Base-by-base conservation (phyloP, 2,797 vertebrate species). In the Botia almorhae region DNA sequence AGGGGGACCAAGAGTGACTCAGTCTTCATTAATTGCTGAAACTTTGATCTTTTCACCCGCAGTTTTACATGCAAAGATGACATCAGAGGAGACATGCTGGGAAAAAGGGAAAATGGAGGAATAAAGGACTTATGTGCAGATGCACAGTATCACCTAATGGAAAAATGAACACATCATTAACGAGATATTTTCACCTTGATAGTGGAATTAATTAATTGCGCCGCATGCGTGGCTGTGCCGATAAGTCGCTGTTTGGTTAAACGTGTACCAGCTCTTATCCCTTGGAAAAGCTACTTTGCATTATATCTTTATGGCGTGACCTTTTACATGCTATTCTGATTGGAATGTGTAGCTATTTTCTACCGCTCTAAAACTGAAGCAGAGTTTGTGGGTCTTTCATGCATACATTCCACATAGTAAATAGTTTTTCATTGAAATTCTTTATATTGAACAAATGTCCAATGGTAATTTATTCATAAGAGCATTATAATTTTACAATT, bases 41-140 rank as follows among this genome's bases (percentile, higher is more conserved):
- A 83, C 83, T 87, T 85, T 88, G 87, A 87, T 89, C 76, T 69
- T 72, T 33, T 80, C 70, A 68, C 69, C 46, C 79, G 17, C n/a
- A 16, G 68, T 83, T 84, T 85, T 86, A 74, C 43, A 81, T 80
- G 82, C 14, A 63, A 80, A 69, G 26, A 69, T 33, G 72, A 39
- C 36, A 79, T 69, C 63, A 79, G 33, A 64, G 60, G 21, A 69
- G 63, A 83, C 75, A 80, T 81, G 56, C 55, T 71, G 56, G 14
- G 36, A 60, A 69, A 84, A 69, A 86, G 72, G 33, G 23, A 46
- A 26, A 48, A n/a, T n/a, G 4, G 33, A 19, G 64, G 16, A 63
- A 78, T 43, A 53, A 53, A 71, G 70, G 0, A 71, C 63, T 7
- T 71, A 63, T 63, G 10, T 23, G 43, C 46, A 71, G 46, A 74